Evolutionary conservation across 2,113 vertebrate genomes (phyloP).

Genomic region (Myotis lucifugus): DNA sequence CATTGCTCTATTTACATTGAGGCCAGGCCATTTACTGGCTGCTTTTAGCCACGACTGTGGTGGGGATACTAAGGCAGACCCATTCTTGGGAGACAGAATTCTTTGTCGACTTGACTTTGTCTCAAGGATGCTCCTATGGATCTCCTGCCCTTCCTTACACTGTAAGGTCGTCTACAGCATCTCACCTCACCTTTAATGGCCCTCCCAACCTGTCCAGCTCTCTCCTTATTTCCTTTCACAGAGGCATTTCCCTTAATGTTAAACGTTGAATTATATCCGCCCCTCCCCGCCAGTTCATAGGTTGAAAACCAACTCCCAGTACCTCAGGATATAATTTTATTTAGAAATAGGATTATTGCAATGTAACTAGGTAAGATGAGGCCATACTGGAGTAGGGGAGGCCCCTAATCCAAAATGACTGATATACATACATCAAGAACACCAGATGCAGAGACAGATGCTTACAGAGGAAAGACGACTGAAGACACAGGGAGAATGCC

Average conservation of each 20-base stretch:
- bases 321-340: background rate
- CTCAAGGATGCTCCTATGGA: background rate
- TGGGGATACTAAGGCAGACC: background rate
- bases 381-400: background rate
- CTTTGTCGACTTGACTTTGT: background rate
- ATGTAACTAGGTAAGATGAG: background rate
- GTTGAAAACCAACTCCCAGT: background rate
- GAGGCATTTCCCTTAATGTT: background rate
- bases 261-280: background rate
- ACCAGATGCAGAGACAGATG: background rate
- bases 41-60: background rate
- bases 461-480: background rate
- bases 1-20: background rate
- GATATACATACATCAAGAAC: background rate
- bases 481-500: background rate
- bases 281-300: background rate
- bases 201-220: background rate
- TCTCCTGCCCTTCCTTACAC: background rate
- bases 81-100: background rate
- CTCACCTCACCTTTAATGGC: background rate
- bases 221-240: background rate
- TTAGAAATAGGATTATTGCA: background rate
- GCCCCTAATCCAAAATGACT: background rate
- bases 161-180: background rate
- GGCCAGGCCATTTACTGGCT: accelerated